These are phyloP conservation scores for Drosophila colorata DNA, from an alignment of 2,888 invertebrate species.

Conservation along the genomic window DNA sequence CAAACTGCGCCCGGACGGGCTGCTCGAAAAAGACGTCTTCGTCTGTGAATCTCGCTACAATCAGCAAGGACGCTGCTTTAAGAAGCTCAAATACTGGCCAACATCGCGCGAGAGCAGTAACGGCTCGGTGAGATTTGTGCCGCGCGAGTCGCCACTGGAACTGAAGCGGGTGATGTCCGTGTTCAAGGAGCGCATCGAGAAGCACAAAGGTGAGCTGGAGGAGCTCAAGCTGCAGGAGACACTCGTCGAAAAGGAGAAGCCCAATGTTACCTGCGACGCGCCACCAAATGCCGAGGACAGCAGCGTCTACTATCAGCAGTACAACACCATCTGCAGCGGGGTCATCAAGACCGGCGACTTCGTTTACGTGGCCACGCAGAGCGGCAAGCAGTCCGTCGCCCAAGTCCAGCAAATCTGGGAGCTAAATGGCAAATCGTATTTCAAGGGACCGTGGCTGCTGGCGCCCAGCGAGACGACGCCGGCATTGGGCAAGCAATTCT, in stretches of 20 bases:
- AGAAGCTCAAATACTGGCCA: conserved; percentile 95
- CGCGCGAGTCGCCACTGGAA: conserved; percentile 91
- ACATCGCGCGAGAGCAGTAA: conserved; percentile 86
- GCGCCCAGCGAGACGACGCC: conserved; percentile 95
- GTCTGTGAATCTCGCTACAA: conserved; percentile 98
- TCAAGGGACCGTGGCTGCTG: conserved; percentile 97
- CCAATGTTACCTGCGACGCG: conserved; percentile 91
- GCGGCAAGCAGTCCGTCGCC: conserved; percentile 95
- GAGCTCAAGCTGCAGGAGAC: conserved; percentile 93
- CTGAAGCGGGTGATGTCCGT: conserved; percentile 96
- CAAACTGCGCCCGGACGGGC: conserved; percentile 93
- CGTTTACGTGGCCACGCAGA: conserved; percentile 96
- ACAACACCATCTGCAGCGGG: conserved; percentile 93
- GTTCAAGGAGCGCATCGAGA: conserved; percentile 95
- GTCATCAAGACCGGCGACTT: conserved; percentile 96
- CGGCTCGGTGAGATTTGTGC: conserved; percentile 88
- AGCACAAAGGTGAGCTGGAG: conserved; percentile 95
- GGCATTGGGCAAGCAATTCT: conserved; percentile 92
- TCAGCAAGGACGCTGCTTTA: conserved; percentile 93
- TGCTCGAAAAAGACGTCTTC: conserved; percentile 96
- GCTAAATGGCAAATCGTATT: conserved; percentile 95
- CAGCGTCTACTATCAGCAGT: conserved; percentile 96
- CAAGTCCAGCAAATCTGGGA: conserved; percentile 98
- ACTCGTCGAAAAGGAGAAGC: conserved; percentile 93
- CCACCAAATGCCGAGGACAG: conserved; percentile 90